These are phyloP conservation scores for Pelosia muscerda DNA, from an alignment of 2,888 invertebrate species.

Conservation along the genomic window DNA sequence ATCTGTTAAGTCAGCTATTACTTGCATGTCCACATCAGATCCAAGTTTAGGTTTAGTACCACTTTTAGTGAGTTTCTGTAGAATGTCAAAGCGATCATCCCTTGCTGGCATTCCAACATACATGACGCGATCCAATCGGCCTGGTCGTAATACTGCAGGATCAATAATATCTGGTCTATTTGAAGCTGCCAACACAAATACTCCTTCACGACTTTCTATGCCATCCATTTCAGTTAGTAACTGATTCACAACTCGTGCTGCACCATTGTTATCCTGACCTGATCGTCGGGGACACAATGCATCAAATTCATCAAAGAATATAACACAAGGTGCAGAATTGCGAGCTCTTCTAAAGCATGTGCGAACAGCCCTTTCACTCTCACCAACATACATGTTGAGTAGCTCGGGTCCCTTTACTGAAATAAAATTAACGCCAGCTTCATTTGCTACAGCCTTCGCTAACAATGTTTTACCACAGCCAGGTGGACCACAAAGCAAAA, in stretches of 20 bases:
- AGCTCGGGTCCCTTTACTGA: slow-evolving; percentile 99
- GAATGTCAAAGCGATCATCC: slow-evolving; percentile 94
- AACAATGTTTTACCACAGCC: slow-evolving; percentile 98
- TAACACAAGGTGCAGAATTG: slow-evolving; percentile 98
- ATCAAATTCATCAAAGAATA: slow-evolving; percentile 99
- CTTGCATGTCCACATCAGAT: slow-evolving; percentile 91
- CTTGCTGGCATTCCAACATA: slow-evolving; percentile 95
- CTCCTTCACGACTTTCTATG: slow-evolving; percentile 95
- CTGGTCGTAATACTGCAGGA: slow-evolving; percentile 95
- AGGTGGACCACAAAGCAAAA: slow-evolving; percentile 98
- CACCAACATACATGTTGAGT: slow-evolving; percentile 99
- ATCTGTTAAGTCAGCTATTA: slow-evolving; percentile 89
- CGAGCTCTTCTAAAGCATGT: slow-evolving; percentile 97
- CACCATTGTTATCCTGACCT: slow-evolving; percentile 90
- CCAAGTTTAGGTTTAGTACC: slow-evolving; percentile 93
- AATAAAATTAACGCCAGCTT: slow-evolving; percentile 99
- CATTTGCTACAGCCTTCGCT: slow-evolving; percentile 99
- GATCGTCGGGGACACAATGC: slow-evolving; percentile 96
- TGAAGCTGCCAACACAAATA: slow-evolving; percentile 98
- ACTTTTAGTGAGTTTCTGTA: slow-evolving; percentile 95
- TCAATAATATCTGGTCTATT: slow-evolving; percentile 99
- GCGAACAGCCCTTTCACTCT: slow-evolving; percentile 98
- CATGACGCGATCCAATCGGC: slow-evolving; percentile 95
- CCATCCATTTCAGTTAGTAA: slow-evolving; percentile 99
- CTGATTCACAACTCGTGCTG: slow-evolving; percentile 97